Base-by-base conservation (phyloP, 2,888 invertebrate species). In the Cephus pygmeus region DNA sequence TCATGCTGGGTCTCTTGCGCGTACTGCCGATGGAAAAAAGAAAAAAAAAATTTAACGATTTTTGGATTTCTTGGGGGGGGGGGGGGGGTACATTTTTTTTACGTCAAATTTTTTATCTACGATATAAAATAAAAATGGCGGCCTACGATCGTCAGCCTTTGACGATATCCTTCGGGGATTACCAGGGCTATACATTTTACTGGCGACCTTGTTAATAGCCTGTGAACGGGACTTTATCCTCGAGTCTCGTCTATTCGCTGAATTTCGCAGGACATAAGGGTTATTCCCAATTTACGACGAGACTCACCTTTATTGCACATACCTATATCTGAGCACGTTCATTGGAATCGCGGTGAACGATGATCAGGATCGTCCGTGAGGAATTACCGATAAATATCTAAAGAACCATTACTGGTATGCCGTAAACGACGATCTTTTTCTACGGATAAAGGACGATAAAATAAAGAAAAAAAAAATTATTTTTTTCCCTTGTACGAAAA, bases 1-100 rank as follows among this genome's bases (percentile, higher is more conserved):
- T 99, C 99, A 90, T 99, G 99, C 90, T 98, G 98, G 73, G 98
- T 98, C 91, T 98, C 98, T 91, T 97, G 97, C 30, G 98, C 98
- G 91, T 97, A 98, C 94, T 95, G 91, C 77, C 80, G 77, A 83
- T 2, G 6, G 1, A 56, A 23, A 9, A 2, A 9, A 56, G 73
- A 77, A 73, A 76, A 69, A 11, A 9, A 15, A 56, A 56, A 6
- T 34, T 12, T 79, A 11, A 71, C 3, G 34, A 30, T 23, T 23
- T 30, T 33, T 71, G 34, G 30, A 23, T 30, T 33, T n/a, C 9
- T 23, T 56, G 6, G 9, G 6, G 23, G 1, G 31, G 31, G 31
- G 31, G 31, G 1, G 31, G 33, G 3, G 33, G 33, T 3, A 35
- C 12, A 12, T 3, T 23, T 6, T 23, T 9, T 2, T 23, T 1